Percentiles rank a stretch among this genome's conserved stretches.
These are phyloP conservation scores for Drosophila eohydei DNA, from an alignment of 2,888 invertebrate genomes.

Conservation along the genomic window DNA sequence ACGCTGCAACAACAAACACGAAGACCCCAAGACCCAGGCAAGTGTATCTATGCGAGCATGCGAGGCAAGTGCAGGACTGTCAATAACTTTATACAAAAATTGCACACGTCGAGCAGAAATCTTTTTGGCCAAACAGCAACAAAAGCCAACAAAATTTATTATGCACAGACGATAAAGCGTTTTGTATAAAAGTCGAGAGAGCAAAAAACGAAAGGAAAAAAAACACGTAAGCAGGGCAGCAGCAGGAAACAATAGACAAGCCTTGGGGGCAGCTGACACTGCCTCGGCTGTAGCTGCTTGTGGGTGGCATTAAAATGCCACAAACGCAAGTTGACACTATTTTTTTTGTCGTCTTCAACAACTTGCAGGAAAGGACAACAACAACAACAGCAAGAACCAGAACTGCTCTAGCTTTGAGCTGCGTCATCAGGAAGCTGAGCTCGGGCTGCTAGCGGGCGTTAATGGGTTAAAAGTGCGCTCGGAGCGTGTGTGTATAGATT, in stretches of 20 bases:
- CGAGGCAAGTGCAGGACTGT: conserved; percentile 33
- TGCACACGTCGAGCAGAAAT: conserved; percentile 43
- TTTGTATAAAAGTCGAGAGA: conserved; percentile 48
- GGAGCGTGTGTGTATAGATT: conserved; percentile 78
- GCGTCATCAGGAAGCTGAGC: conserved; percentile 56
- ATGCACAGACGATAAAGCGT: conserved; percentile 79
- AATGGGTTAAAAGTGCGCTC: conserved; percentile 80
- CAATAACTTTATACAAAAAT: conserved; percentile 68
- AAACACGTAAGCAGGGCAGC: conserved; percentile 25
- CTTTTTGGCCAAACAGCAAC: conserved; percentile 39
- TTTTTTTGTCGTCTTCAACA: conserved; percentile 54
- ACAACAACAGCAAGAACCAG: conserved; percentile 12
- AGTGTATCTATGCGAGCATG: conserved; percentile 67
- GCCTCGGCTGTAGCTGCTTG: conserved; percentile 10
- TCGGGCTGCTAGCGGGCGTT: conserved; percentile 65
- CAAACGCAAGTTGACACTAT: conserved; percentile 77
- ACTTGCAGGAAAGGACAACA: conserved; percentile 49
- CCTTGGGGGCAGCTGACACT: conserved; percentile 32
- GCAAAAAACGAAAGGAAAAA: conserved; percentile 24
- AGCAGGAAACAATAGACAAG: conserved; percentile 75
- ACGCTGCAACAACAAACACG: conserved; percentile 37
- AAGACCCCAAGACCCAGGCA: conserved; percentile 55
- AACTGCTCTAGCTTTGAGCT: conserved; percentile 39
- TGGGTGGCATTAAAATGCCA: conserved; percentile 69
- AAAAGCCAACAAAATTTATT: conserved; percentile 68